Evolutionary conservation across 2,888 invertebrate genomes (phyloP).

Genomic region (Drosophila pseudotakahashii): DNA sequence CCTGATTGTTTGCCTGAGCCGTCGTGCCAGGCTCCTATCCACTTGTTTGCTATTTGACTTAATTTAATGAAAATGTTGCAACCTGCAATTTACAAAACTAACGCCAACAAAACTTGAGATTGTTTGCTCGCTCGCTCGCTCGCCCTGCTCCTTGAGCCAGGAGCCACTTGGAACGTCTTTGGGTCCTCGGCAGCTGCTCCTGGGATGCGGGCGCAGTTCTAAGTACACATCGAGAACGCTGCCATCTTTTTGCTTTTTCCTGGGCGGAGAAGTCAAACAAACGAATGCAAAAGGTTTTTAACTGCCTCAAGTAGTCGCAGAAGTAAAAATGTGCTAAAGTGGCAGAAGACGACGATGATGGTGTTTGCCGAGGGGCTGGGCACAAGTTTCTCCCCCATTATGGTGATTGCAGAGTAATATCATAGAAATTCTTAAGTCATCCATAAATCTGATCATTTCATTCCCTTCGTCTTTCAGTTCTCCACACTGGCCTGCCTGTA

Average conservation of each 20-base stretch:
- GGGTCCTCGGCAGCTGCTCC: conserved; percentile 13
- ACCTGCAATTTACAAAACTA: conserved; percentile 76
- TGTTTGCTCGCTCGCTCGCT: conserved; percentile 54
- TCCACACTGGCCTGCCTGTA: conserved; percentile 28
- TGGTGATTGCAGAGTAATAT: conserved; percentile 23
- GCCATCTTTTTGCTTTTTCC: conserved; percentile 29
- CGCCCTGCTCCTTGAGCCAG: not conserved
- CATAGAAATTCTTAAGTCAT: conserved; percentile 20
- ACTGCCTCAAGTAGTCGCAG: conserved; percentile 41
- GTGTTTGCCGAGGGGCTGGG: conserved; percentile 33
- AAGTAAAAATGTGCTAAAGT: conserved; percentile 46
- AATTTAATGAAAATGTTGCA: conserved; percentile 81
- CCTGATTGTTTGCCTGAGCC: conserved; percentile 53
- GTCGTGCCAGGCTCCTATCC: conserved; percentile 30
- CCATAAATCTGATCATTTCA: conserved; percentile 22
- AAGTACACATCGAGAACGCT: conserved; percentile 60
- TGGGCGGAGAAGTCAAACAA: conserved; percentile 60
- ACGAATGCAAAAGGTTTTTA: conserved; percentile 55
- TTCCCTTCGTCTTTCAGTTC: conserved; percentile 56
- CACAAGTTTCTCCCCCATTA: conserved; percentile 16
- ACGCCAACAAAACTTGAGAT: conserved; percentile 63
- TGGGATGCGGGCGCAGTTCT: conserved; percentile 67
- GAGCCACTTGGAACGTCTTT: conserved; percentile 23
- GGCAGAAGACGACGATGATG: conserved; percentile 24
- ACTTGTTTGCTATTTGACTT: conserved; percentile 69